Percentiles rank a stretch among this genome's conserved stretches.
These are phyloP conservation scores for Pangasius mekongensis DNA, from an alignment of 2,797 vertebrate genomes.

Conservation along the genomic window DNA sequence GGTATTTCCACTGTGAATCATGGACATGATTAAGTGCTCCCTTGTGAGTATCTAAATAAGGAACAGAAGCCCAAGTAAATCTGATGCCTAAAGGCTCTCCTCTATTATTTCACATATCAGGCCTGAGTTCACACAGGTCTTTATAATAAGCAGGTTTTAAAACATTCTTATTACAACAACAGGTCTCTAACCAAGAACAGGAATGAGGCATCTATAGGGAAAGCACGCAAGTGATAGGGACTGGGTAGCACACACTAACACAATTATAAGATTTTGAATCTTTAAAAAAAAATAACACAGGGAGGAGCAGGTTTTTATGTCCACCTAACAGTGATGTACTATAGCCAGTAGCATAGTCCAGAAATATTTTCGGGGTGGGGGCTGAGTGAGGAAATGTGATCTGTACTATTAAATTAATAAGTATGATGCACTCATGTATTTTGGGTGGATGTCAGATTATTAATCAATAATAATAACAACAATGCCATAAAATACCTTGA, in stretches of 20 bases:
- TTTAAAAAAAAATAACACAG: background rate
- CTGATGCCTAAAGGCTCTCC: conserved; percentile 14
- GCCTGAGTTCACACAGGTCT: background rate
- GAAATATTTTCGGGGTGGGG: background rate
- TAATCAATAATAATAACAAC: background rate
- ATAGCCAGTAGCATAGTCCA: background rate
- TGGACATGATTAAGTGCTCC: conserved; percentile 22
- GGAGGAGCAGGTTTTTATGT: background rate
- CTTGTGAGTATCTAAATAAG: conserved; percentile 41
- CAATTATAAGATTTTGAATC: background rate
- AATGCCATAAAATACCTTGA: background rate
- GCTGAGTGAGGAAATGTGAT: background rate
- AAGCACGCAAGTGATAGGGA: background rate
- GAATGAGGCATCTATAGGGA: background rate
- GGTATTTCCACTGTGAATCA: conserved; percentile 8
- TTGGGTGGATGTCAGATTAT: background rate
- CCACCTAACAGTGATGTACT: background rate
- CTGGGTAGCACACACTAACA: background rate
- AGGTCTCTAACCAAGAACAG: background rate
- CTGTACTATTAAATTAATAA: background rate
- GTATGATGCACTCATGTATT: background rate
- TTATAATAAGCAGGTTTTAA: background rate
- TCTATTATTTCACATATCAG: conserved; percentile 21
- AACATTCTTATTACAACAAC: background rate
- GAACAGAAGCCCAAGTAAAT: conserved; percentile 35